Conservation (phyloP, 2,797 vertebrate genomes). For the Mormyrus hasselquistii region DNA sequence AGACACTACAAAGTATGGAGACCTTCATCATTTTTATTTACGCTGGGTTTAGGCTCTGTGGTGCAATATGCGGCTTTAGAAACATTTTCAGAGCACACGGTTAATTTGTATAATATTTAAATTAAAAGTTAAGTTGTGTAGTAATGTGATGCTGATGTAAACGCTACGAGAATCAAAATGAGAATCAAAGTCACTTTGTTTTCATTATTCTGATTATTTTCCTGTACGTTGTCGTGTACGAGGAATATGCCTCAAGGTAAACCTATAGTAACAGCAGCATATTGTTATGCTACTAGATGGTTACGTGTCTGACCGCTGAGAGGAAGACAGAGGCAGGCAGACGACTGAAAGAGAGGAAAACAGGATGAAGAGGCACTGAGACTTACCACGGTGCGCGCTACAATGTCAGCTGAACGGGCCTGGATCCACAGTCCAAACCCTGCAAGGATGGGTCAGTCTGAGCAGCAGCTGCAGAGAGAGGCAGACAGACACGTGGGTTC, state of each 20-base stretch:
- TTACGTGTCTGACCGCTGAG: not conserved
- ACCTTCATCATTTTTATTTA: not conserved
- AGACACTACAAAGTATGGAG: not conserved
- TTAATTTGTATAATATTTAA: not conserved
- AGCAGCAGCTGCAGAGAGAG: constrained; percentile 5
- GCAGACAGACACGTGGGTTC: not conserved
- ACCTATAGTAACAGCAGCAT: not conserved
- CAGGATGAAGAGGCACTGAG: not conserved
- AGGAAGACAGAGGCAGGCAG: not conserved
- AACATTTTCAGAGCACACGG: not conserved
- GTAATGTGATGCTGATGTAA: not conserved
- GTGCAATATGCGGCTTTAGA: not conserved
- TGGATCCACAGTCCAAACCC: constrained; percentile 34
- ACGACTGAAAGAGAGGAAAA: not conserved
- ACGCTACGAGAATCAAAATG: not conserved
- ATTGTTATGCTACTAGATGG: not conserved
- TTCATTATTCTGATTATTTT: not conserved
- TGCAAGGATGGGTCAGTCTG: constrained; percentile 23
- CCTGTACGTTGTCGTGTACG: not conserved
- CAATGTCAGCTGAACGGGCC: constrained; percentile 37
- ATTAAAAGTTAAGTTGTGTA: not conserved
- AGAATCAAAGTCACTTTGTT: not conserved
- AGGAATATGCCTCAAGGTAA: not conserved
- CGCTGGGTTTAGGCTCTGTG: not conserved
- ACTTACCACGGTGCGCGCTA: constrained; percentile 31